Base-by-base conservation (phyloP, 2,888 invertebrate genomes). In the Dryobotodes eremita region DNA sequence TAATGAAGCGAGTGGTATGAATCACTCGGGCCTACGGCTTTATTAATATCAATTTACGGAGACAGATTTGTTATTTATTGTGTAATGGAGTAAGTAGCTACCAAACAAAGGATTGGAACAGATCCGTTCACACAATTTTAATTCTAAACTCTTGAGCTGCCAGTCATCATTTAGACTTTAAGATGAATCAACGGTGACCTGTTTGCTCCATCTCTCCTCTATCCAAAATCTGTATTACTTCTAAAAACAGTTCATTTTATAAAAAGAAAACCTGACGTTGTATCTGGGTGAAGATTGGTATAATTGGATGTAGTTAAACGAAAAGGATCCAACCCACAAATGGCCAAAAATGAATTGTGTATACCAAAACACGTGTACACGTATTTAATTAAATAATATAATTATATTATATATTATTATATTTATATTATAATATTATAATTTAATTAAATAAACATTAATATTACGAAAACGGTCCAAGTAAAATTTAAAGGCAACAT, bases 11-110 rank as follows among this genome's bases (percentile, higher is more conserved):
- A 72, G 59, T 79, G 72, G 77, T 68, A 75, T 82, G 85, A 83
- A 83, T 81, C 80, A 88, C 55, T 46, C 17, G 8, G 68, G 71
- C 26, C 26, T 8, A 53, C 50, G 62, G 50, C 50, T 76, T 77
- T 72, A 80, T 87, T 79, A 64, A 73, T 78, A 71, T 78, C 76
- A 83, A 82, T 89, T 86, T 61, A 82, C 70, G 55, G 71, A 71
- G 77, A 80, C 83, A 83, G 75, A 77, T 88, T 75, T 77, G 70
- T 76, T 64, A 79, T 82, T 85, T 85, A 79, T 78, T 81, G 59
- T 61, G 55, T 66, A 61, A 79, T 78, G 23, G 59, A 80, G 71
- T 31, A 26, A 80, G 71, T 31, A 26, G 48, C 61, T 62, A 77
- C 69, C 64, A 65, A 74, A 86, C 77, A 88, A 88, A 79, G 86